Base-by-base conservation (phyloP, 1,140 invertebrate species). In the Archegozetes longisetosus region DNA sequence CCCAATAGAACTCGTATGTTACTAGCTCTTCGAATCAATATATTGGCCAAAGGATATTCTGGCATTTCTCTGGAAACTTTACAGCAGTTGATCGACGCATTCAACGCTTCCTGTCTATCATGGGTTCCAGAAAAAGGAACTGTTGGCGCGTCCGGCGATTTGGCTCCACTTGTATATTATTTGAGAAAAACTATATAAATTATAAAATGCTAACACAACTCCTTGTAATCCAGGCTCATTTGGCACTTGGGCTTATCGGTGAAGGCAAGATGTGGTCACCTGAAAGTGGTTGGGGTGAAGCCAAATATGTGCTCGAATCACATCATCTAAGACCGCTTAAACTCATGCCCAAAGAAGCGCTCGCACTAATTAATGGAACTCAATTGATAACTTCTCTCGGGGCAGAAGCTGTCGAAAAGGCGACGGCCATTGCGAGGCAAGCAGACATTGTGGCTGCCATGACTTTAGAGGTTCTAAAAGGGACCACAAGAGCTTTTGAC, bases 261-360 rank as follows among this genome's bases (percentile, higher is more conserved):
- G 84, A 86, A 72, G 84, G 83, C 1, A 78, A 79, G 68, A 84
- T 85, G 83, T 85, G 83, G 84, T 82, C 79, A 66, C 76, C 80
- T 52, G 69, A 76, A 62, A 84, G 81, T 51, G 84, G 84, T 14
- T 84, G 83, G 83, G 79, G 74, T 20, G 75, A 82, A 61, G 82
- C 83, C 9, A 77, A 76, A 74, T 77, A 61, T 53, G 64, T 62
- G 23, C 65, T 84, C 20, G 74, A 80, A 66, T 71, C 71, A 27
- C 74, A 84, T 67, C 73, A 77, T 50, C 68, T 85, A 24, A 71
- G 72, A 61, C 80, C 81, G 12, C 75, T 84, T 46, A 70, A 70
- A 25, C 70, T 83, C n/a, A 73, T 75, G 57, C 75, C 81, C 14
- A 85, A 84, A 74, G 83, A 85, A 69, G 83, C 83, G 20, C 67